These are phyloP conservation scores for Yponomeuta malinellus DNA, from an alignment of 2,888 invertebrate genomes.

Conservation along the genomic window DNA sequence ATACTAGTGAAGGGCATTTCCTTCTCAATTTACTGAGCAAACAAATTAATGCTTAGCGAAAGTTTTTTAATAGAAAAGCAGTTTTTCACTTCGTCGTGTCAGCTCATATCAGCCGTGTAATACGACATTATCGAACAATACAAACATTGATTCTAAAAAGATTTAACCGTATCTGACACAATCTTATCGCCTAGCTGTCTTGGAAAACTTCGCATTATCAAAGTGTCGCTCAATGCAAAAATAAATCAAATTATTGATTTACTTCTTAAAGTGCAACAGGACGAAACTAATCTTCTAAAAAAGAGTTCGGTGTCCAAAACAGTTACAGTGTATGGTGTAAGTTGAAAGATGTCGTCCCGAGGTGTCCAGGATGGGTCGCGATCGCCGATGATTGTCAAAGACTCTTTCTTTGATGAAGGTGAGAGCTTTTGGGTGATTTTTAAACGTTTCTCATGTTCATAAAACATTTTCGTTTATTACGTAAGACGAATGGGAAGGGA, in stretches of 20 bases:
- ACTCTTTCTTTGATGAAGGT: conserved; percentile 66
- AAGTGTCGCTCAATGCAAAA: background rate
- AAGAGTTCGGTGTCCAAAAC: too few species aligned
- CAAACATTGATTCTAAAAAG: background rate
- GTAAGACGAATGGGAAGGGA: too few species aligned
- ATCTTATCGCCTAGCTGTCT: background rate
- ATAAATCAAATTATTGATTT: background rate
- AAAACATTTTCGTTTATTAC: too few species aligned
- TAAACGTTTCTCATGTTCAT: too few species aligned
- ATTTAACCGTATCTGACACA: background rate
- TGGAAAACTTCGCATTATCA: background rate
- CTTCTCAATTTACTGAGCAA: too few species aligned
- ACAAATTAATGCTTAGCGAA: too few species aligned
- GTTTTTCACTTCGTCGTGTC: background rate
- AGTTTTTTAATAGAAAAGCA: too few species aligned
- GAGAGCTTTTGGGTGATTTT: conserved; percentile 28
- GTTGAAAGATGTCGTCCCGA: conserved; percentile 53
- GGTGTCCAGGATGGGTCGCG: conserved; percentile 64
- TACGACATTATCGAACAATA: background rate
- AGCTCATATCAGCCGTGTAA: background rate
- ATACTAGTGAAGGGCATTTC: too few species aligned
- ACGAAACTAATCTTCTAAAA: too few species aligned
- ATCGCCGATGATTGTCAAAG: conserved; percentile 58
- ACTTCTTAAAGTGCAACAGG: background rate
- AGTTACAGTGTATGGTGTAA: background rate